These are phyloP conservation scores for Paralichthys olivaceus DNA, from an alignment of 2,113 vertebrate genomes.

Conservation along the genomic window DNA sequence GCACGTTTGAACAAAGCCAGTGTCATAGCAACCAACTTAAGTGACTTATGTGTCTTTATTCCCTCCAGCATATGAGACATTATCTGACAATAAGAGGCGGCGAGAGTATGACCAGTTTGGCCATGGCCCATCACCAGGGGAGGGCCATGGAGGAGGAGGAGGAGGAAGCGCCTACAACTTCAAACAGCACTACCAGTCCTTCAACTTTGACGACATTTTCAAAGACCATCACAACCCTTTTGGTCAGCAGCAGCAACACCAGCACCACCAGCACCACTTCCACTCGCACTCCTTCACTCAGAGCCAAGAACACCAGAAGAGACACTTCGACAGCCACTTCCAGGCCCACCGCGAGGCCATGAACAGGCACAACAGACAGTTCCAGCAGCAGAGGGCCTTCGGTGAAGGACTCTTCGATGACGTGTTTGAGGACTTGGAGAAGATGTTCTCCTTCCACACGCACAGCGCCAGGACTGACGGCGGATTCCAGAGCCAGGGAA, in stretches of 20 bases:
- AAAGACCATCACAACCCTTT: conserved; percentile 89
- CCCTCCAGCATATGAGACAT: conserved; percentile 90
- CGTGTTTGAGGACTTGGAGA: conserved; percentile 96
- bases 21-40: neutral
- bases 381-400: conserved; percentile 85
- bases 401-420: conserved; percentile 90
- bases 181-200: conserved; percentile 85
- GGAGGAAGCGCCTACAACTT: conserved; percentile 80
- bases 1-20: neutral
- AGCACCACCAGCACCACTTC: conserved; percentile 77
- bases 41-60: conserved; percentile 14
- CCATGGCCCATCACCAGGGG: conserved; percentile 74
- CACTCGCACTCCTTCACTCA: conserved; percentile 63
- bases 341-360: conserved; percentile 85
- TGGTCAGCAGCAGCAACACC: conserved; percentile 78
- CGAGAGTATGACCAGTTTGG: conserved; percentile 91
- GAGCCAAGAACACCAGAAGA: conserved; percentile 83
- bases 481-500: conserved; percentile 87
- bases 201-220: conserved; percentile 96
- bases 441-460: conserved; percentile 93
- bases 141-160: conserved; percentile 49
- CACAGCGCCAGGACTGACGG: conserved; percentile 83
- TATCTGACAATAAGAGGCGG: conserved; percentile 91
- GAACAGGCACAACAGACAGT: conserved; percentile 85
- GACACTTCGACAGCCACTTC: conserved; percentile 93